These are phyloP conservation scores for Drosophila kanapiae DNA, from an alignment of 1,140 invertebrate genomes.

Conservation along the genomic window DNA sequence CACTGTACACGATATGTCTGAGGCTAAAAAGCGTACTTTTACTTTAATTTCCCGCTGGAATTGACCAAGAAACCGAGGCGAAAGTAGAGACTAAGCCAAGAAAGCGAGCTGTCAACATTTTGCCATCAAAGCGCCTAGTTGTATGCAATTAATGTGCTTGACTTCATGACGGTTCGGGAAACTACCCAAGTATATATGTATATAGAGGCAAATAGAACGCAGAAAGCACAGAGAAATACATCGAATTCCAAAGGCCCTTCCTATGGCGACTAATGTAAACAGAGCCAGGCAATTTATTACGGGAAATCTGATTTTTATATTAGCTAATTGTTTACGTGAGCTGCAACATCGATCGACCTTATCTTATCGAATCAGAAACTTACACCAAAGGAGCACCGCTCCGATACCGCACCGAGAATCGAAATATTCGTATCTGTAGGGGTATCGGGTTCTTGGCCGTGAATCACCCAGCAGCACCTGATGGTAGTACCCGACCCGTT, in stretches of 20 bases:
- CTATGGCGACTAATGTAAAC: conserved; percentile 15
- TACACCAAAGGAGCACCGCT: conserved; percentile 17
- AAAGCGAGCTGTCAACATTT: conserved; percentile 67
- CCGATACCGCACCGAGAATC: conserved; percentile 1
- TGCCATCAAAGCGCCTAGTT: conserved; percentile 65
- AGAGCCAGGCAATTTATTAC: conserved; percentile 9
- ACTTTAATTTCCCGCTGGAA: conserved; percentile 84
- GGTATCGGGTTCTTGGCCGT: conserved; percentile 1
- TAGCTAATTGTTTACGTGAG: conserved; percentile 39
- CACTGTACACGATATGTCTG: conserved; percentile 28
- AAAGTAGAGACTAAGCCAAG: conserved; percentile 43
- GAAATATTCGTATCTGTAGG: conserved; percentile 1
- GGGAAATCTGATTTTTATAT: conserved; percentile 10
- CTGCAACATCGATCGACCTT: background rate
- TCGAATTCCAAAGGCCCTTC: conserved; percentile 14
- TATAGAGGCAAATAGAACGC: background rate
- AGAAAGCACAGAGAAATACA: background rate
- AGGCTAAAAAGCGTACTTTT: conserved; percentile 79
- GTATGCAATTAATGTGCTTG: conserved; percentile 72
- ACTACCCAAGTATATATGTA: conserved; percentile 39
- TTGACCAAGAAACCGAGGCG: conserved; percentile 56
- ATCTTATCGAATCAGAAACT: conserved; percentile 40
- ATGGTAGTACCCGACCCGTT: background rate
- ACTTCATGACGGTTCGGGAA: conserved; percentile 16
- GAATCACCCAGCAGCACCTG: background rate